A percentile compares a stretch with the other conserved stretches of the same genome.
These are phyloP conservation scores for Eilema depressum DNA, from an alignment of 2,888 invertebrate genomes.

Conservation along the genomic window DNA sequence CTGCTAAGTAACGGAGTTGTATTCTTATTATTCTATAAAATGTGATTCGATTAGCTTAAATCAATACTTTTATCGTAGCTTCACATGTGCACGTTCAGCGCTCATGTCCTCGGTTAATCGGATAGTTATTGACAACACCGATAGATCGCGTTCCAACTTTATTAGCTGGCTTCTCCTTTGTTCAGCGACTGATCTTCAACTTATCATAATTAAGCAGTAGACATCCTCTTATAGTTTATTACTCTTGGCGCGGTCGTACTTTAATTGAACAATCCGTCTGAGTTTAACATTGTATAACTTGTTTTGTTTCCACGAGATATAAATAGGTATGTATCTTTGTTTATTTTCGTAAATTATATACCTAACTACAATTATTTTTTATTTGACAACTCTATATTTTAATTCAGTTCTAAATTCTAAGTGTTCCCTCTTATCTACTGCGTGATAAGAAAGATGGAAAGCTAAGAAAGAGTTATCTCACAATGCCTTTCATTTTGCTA, in stretches of 20 bases:
- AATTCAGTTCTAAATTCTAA: neutral
- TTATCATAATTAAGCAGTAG: constrained; percentile 1
- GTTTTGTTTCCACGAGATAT: neutral
- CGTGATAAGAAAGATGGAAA: neutral
- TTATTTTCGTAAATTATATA: no score
- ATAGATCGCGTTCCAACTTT: constrained; percentile 21
- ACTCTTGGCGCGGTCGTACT: neutral
- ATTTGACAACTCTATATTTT: neutral
- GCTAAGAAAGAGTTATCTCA: neutral
- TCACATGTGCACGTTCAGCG: constrained; percentile 18
- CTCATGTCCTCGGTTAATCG: constrained; percentile 38
- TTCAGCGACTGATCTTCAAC: constrained; percentile 11
- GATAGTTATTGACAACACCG: constrained; percentile 24
- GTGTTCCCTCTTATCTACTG: neutral
- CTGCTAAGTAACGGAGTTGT: neutral
- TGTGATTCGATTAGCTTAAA: constrained; percentile 33
- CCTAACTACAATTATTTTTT: no score
- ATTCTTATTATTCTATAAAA: constrained; percentile 18
- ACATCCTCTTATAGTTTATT: neutral
- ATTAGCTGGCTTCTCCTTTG: constrained; percentile 28
- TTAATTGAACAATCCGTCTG: neutral
- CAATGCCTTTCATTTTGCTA: neutral
- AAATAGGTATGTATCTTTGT: no score
- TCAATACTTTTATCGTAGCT: constrained; percentile 23
- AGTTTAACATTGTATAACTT: neutral